Base-by-base conservation (phyloP, 1,140 invertebrate species). In the Druon quercuslanigerum region DNA sequence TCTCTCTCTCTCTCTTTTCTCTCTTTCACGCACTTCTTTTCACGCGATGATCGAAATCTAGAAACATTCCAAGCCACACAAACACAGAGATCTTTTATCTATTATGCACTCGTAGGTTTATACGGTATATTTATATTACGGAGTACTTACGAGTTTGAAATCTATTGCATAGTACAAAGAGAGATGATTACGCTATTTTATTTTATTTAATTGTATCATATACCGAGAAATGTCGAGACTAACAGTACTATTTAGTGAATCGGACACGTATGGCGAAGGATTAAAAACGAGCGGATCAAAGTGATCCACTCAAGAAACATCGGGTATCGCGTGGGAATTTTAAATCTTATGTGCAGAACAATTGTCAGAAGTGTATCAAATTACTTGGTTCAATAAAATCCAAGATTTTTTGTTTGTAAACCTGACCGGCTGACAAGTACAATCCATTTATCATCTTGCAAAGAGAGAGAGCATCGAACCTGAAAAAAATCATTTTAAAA, bases 131-230 rank as follows among this genome's bases (percentile, higher is more conserved):
- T 83, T 81, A 74, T 81, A 85, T 84, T 88, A 85, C 87, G 84
- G 87, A 82, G 86, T 87, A 83, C 70, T 80, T 85, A 88, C 85
- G 87, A 90, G 87, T 84, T 87, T 87, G 80, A 82, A 90, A 88
- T 84, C 88, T 91, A 90, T 90, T 90, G 87, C 84, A 84, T 90
- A 90, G 86, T 91, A 90, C 86, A 90, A 90, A 90, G 87, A 90
- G 88, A 87, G 86, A 89, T 85, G 87, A 89, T 89, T 89, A 89
- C 87, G 86, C 85, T 89, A 87, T 86, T 84, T 85, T 88, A 86
- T 78, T 88, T 85, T 84, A 82, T 86, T 87, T 84, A 79, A 79
- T 87, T 84, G 86, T 86, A 85, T 84, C 83, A 84, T 85, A 86
- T 86, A 84, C 82, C 84, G 84, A 87, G 84, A 86, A 87, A 88